Base-by-base conservation (phyloP, 2,113 vertebrate genomes). In the Zosterops japonicus region DNA sequence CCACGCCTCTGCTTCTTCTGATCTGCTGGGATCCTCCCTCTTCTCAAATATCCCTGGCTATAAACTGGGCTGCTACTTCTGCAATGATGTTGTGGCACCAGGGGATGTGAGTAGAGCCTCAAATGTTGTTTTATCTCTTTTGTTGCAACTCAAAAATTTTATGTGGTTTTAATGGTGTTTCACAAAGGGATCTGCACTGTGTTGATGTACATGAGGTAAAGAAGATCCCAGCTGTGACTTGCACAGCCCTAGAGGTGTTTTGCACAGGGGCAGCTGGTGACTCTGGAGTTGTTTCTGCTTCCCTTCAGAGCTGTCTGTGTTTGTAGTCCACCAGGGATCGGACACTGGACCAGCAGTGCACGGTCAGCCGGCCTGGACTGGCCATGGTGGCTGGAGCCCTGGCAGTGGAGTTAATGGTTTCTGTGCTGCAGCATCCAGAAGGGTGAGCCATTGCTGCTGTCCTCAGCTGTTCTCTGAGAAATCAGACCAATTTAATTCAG, bases 41-140 rank as follows among this genome's bases (percentile, higher is more conserved):
- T 99, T 99, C 97, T 99, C 99, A 90, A 99, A 99, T 96, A 99
- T 99, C 93, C 99, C 99, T 8, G 99, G 99, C 25, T 99, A 99
- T 94, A 99, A 99, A 93, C 98, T 99, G 33, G 99, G 99, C 94
- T 99, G 99, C 96, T 99, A 99, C 95, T 99, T 99, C 98, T 99
- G 99, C 98, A 99, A 99, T 44, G 99, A 99, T 46, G 99, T 99
- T 16, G 99, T 99, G 85, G 99, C 99, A 56, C 99, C 99, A 5
- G 99, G 99, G 95, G 99, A 99, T 93, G 99, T 99, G 97, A 99
- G 99, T 98, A 75, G 31, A 89, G 42, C 44, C 11, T 76, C 44
- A 75, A 18, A 33, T 19, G 14, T 28, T 56, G 76, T 20, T 61
- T 68, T 8, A 13, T 55, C 47, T 61, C 13, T 92, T 31, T 25